Evolutionary conservation across 2,797 vertebrate genomes (phyloP).

Genomic region (Tokudaia tokunoshimensis): DNA sequence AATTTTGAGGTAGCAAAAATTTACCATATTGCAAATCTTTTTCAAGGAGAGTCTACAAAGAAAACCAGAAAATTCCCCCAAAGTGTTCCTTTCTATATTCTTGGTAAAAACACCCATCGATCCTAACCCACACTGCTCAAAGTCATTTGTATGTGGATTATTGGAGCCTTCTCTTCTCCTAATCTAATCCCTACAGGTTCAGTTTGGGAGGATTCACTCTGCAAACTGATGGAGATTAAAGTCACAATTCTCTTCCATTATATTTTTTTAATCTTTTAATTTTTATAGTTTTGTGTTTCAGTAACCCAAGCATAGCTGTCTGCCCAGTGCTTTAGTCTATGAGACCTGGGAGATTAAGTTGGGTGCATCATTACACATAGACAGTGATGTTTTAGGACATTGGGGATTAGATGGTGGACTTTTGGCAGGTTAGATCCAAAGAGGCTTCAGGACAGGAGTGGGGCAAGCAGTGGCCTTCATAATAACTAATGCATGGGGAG

Average conservation of each 20-base stretch:
- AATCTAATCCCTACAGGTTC: constrained; percentile 56
- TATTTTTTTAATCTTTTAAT: constrained; percentile 63
- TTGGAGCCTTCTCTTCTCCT: neutral
- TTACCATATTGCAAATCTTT: constrained; percentile 57
- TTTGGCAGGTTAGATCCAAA: neutral
- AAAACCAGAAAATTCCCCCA: constrained; percentile 54
- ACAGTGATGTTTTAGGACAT: neutral
- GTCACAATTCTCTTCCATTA: constrained; percentile 53
- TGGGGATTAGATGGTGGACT: neutral
- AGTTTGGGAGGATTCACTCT: constrained; percentile 52
- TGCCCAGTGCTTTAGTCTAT: neutral
- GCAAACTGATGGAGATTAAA: constrained; percentile 62
- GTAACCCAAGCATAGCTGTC: constrained; percentile 18
- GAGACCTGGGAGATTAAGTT: constrained; percentile 1
- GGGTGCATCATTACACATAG: neutral
- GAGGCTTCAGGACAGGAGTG: constrained; percentile 13
- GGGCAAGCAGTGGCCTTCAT: constrained; percentile 39
- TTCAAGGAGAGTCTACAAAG: constrained; percentile 59
- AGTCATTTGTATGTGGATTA: constrained; percentile 58
- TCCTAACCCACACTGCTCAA: constrained; percentile 22
- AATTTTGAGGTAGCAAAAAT: constrained; percentile 71
- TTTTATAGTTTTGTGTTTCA: constrained; percentile 54
- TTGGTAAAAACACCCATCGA: constrained; percentile 46
- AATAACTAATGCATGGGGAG: neutral
- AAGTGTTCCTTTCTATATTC: constrained; percentile 11